These are phyloP conservation scores for Babylonia areolata DNA, from an alignment of 1,140 invertebrate species.

Conservation along the genomic window DNA sequence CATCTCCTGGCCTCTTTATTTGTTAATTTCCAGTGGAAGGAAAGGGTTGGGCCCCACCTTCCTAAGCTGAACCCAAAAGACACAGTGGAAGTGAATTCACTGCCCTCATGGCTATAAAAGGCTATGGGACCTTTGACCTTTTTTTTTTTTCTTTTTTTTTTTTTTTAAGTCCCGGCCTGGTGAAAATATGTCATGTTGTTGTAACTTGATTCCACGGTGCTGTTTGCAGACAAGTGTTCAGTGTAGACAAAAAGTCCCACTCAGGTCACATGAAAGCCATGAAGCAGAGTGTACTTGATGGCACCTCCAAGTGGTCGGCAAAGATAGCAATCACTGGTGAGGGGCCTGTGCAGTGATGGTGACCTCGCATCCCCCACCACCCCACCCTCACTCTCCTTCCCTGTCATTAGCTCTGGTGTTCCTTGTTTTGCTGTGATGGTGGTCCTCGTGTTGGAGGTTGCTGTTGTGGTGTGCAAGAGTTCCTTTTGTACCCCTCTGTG, in stretches of 20 bases:
- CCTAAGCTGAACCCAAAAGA: too few relatives aligned
- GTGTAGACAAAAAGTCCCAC: constrained; percentile 97
- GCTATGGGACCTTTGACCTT: too few relatives aligned
- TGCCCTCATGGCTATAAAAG: too few relatives aligned
- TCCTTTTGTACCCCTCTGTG: too few relatives aligned
- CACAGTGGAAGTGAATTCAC: too few relatives aligned
- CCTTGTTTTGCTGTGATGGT: not conserved
- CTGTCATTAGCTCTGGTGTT: too few relatives aligned
- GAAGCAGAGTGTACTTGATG: constrained; percentile 97
- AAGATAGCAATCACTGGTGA: constrained; percentile 89
- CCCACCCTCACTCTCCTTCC: too few relatives aligned
- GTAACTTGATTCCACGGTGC: not conserved
- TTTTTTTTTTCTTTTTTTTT: too few relatives aligned
- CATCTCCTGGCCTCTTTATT: too few relatives aligned
- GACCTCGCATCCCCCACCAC: not conserved
- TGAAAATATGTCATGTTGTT: constrained; percentile 93
- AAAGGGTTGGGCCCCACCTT: too few relatives aligned
- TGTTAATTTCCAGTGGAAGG: too few relatives aligned
- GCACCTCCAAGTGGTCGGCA: constrained; percentile 99
- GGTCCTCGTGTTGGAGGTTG: not conserved
- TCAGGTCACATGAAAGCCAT: constrained; percentile 98
- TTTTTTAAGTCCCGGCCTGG: constrained; percentile 80
- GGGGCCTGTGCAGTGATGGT: not conserved
- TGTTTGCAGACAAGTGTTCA: constrained; percentile 85
- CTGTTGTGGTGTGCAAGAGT: too few relatives aligned